phyloP scores from a whole-genome alignment of 2,113 vertebrate species.

The Halichoeres trimaculatus region DNA sequence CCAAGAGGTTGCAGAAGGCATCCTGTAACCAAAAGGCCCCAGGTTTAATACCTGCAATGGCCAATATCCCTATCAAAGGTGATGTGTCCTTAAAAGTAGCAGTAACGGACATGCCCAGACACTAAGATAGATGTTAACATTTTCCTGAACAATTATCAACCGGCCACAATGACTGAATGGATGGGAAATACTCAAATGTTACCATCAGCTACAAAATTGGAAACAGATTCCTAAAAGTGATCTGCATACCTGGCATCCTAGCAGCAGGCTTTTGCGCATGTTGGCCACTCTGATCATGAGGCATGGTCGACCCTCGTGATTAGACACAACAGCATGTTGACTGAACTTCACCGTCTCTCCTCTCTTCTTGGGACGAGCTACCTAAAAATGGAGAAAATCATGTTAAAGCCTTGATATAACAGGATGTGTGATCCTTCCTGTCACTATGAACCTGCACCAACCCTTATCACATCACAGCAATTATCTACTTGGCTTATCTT shows the following conservation, averaged over 20 bases:
- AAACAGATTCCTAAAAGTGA: neutral
- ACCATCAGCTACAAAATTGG: neutral
- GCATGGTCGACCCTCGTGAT: slow-evolving; percentile 89
- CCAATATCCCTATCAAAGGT: slow-evolving; percentile 12
- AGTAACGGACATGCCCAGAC: neutral
- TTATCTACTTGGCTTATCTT: neutral
- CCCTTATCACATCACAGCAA: neutral
- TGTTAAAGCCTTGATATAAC: neutral
- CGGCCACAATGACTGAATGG: neutral
- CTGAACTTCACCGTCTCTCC: slow-evolving; percentile 97
- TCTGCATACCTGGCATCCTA: slow-evolving; percentile 88
- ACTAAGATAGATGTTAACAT: neutral
- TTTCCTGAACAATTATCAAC: neutral
- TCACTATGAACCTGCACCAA: neutral
- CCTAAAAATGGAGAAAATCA: slow-evolving; percentile 56
- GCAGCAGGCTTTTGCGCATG: slow-evolving; percentile 94
- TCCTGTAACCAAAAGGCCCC: slow-evolving; percentile 62
- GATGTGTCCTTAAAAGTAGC: neutral
- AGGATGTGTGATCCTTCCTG: neutral
- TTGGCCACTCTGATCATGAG: slow-evolving; percentile 97
- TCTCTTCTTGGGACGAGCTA: slow-evolving; percentile 95
- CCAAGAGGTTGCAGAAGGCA: slow-evolving; percentile 49
- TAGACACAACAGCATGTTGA: slow-evolving; percentile 91
- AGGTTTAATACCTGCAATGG: slow-evolving; percentile 55
- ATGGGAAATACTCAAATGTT: too few species aligned